A percentile compares a stretch with the other conserved stretches of the same genome.
These are phyloP conservation scores for Uloborus plumipes DNA, from an alignment of 2,888 invertebrate genomes.

Conservation along the genomic window DNA sequence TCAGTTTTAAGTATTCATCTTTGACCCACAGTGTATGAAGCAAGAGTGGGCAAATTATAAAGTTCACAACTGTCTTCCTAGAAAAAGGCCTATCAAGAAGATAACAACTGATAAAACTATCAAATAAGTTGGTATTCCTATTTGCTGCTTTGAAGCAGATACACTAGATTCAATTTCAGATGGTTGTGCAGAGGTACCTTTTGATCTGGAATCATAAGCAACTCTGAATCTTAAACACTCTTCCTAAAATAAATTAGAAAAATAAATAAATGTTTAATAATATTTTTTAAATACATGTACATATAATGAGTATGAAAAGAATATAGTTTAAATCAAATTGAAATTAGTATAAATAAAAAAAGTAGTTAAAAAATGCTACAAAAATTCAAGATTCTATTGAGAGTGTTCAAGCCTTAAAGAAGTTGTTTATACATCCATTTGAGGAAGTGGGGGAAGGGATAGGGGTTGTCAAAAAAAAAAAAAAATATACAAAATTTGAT, in stretches of 20 bases:
- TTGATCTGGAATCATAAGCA: slow-evolving; percentile 29
- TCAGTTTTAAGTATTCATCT: too few relatives aligned
- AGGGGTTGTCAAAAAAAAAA: too few relatives aligned
- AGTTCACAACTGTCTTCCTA: slow-evolving; percentile 53
- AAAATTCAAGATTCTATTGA: too few relatives aligned
- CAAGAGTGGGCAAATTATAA: neutral
- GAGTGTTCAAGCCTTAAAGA: too few relatives aligned
- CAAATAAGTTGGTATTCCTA: slow-evolving; percentile 36
- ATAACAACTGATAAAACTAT: slow-evolving; percentile 33
- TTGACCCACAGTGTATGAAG: too few relatives aligned
- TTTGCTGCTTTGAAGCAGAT: slow-evolving; percentile 8
- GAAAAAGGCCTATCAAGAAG: slow-evolving; percentile 47
- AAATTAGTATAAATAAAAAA: too few relatives aligned
- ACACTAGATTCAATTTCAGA: slow-evolving; percentile 13
- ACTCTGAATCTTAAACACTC: slow-evolving; percentile 44
- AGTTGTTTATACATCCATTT: too few relatives aligned
- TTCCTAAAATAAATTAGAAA: slow-evolving; percentile 19
- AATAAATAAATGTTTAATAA: neutral
- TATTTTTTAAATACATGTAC: neutral
- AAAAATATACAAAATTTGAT: too few relatives aligned
- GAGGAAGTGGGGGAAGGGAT: too few relatives aligned
- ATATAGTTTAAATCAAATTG: too few relatives aligned
- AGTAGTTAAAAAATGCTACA: too few relatives aligned
- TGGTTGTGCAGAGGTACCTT: slow-evolving; percentile 45
- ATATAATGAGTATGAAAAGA: too few relatives aligned